phyloP scores from a whole-genome alignment of 2,888 invertebrate genomes.

The Gortyna flavago region DNA sequence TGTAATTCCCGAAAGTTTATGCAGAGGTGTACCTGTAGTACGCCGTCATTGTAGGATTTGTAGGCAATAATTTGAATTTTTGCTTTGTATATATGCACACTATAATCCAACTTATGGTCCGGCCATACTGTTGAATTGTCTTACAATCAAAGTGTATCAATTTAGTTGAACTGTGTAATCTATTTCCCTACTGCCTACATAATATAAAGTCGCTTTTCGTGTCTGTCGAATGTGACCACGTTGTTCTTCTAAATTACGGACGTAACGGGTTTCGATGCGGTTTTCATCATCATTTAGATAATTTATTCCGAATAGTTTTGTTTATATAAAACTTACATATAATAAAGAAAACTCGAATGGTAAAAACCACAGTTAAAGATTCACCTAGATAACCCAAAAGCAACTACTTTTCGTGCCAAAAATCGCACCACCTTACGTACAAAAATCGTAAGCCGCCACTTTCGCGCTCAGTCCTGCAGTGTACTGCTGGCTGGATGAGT shows the following conservation, averaged over 20 bases:
- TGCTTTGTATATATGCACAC: constrained; percentile 9
- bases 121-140: not conserved
- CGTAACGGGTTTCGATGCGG: no score
- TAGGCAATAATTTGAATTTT: not conserved
- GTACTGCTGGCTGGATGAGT: no score
- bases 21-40: not conserved
- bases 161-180: not conserved
- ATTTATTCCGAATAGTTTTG: no score
- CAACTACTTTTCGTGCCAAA: no score
- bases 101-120: not conserved
- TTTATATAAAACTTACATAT: no score
- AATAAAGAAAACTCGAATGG: no score
- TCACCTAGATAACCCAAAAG: no score
- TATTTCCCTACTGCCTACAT: not conserved
- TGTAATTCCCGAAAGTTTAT: not conserved
- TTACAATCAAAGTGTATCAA: not conserved
- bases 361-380: no score
- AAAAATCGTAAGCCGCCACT: no score
- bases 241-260: not conserved
- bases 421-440: no score
- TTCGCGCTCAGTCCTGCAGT: no score
- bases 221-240: not conserved
- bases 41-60: not conserved
- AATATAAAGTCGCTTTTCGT: not conserved
- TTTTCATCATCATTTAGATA: no score